Conservation (phyloP, 2,113 vertebrate genomes). For the Sitta europaea region DNA sequence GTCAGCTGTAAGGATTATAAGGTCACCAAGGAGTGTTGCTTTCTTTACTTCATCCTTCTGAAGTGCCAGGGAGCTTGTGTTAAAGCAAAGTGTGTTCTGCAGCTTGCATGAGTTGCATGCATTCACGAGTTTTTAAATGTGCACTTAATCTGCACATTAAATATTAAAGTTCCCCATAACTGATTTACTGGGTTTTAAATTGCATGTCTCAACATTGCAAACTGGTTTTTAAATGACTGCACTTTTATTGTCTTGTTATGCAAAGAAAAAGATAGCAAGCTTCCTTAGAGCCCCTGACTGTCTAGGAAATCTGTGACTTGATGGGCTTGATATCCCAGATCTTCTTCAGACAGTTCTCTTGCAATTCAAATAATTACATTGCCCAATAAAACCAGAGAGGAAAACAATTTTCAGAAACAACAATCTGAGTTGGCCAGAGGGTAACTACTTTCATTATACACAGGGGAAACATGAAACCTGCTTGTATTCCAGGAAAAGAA, state of each 20-base stretch:
- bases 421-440: slow-evolving; percentile 57
- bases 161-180: background rate
- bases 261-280: background rate
- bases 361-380: slow-evolving; percentile 55
- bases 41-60: background rate
- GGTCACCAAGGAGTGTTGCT: background rate
- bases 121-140: background rate
- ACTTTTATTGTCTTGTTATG: slow-evolving; percentile 15
- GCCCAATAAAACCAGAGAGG: slow-evolving; percentile 21
- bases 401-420: slow-evolving; percentile 51
- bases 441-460: slow-evolving; percentile 62
- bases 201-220: background rate
- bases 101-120: background rate
- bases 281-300: background rate
- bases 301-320: slow-evolving; percentile 9
- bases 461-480: slow-evolving; percentile 50
- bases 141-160: background rate
- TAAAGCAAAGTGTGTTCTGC: background rate
- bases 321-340: background rate
- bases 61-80: background rate
- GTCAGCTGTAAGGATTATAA: background rate
- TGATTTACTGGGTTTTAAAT: background rate
- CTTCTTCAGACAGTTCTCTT: background rate
- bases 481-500: slow-evolving; percentile 45
- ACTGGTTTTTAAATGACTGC: background rate